Percentiles rank a stretch among this genome's conserved stretches.
Evolutionary conservation across 1,140 invertebrate species (phyloP).

Genomic region (Drosophila suzukii): DNA sequence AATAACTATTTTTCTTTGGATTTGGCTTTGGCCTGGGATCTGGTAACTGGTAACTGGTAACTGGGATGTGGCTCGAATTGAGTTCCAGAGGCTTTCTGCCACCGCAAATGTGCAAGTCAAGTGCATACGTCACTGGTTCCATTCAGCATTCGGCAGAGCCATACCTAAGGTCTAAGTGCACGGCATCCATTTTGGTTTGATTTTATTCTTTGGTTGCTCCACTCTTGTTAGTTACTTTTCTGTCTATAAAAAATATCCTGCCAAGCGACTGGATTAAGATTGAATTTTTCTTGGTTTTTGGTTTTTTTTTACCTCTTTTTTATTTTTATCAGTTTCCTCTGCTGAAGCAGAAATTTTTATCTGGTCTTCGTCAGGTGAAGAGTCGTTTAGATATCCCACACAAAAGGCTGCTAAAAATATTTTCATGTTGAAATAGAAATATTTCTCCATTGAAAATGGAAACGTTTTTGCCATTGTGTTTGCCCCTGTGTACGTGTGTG

Average conservation of each 20-base stretch:
- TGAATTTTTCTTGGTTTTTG: constrained; percentile 61
- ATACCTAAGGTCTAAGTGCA: constrained; percentile 36
- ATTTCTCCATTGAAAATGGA: constrained; percentile 76
- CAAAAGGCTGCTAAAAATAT: constrained; percentile 70
- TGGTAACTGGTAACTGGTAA: no score
- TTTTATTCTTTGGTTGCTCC: constrained; percentile 4
- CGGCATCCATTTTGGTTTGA: constrained; percentile 24
- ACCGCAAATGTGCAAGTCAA: constrained; percentile 71
- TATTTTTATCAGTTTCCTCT: constrained; percentile 32
- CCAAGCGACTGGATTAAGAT: constrained; percentile 71
- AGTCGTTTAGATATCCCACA: constrained; percentile 61
- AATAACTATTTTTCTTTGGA: constrained; percentile 75
- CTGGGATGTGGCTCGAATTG: constrained; percentile 45
- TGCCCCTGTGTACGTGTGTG: constrained; percentile 25
- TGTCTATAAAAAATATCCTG: constrained; percentile 51
- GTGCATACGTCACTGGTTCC: constrained; percentile 67
- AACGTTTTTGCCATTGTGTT: constrained; percentile 74
- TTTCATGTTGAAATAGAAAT: constrained; percentile 79
- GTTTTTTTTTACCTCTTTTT: constrained; percentile 1
- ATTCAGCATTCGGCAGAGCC: constrained; percentile 44
- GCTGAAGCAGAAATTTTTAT: constrained; percentile 47
- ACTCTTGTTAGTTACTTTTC: constrained; percentile 29
- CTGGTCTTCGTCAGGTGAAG: constrained; percentile 66
- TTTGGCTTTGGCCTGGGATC: constrained; percentile 68
- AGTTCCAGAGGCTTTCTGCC: constrained; percentile 55